A percentile compares a stretch with the other conserved stretches of the same genome.
Evolutionary conservation across 2,797 vertebrate species (phyloP).

Genomic region (Rhabdophis nuchalis): DNA sequence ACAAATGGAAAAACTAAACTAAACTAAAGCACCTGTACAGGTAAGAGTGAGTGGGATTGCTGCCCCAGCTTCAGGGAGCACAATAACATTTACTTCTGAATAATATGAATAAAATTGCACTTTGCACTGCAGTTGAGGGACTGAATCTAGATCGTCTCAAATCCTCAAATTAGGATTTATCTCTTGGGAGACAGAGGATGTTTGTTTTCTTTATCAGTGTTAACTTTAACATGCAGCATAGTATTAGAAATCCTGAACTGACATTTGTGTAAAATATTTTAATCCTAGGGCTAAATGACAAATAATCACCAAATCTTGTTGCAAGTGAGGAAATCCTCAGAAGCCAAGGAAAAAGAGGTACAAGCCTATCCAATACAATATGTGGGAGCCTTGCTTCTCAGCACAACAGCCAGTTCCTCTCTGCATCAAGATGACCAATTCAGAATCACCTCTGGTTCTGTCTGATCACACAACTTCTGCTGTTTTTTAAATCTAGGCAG

Average conservation of each 20-base stretch:
- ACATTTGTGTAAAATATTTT: not conserved
- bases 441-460: not conserved
- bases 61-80: not conserved
- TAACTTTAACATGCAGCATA: not conserved
- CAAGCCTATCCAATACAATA: not conserved
- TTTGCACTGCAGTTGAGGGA: not conserved
- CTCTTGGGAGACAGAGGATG: not conserved
- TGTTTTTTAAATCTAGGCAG: not conserved
- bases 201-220: not conserved
- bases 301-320: not conserved
- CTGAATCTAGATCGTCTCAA: not conserved
- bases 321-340: not conserved
- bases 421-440: not conserved
- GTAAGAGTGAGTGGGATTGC: not conserved
- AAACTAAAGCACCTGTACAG: not conserved
- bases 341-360: not conserved
- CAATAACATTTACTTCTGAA: not conserved
- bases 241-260: not conserved
- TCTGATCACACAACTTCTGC: not conserved
- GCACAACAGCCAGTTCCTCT: not conserved
- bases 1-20: not conserved
- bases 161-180: not conserved
- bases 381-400: not conserved
- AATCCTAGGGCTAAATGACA: not conserved
- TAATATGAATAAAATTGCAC: not conserved